Conservation (phyloP, 1,140 invertebrate genomes). For the Pachyrhynchus sulphureomaculatus region DNA sequence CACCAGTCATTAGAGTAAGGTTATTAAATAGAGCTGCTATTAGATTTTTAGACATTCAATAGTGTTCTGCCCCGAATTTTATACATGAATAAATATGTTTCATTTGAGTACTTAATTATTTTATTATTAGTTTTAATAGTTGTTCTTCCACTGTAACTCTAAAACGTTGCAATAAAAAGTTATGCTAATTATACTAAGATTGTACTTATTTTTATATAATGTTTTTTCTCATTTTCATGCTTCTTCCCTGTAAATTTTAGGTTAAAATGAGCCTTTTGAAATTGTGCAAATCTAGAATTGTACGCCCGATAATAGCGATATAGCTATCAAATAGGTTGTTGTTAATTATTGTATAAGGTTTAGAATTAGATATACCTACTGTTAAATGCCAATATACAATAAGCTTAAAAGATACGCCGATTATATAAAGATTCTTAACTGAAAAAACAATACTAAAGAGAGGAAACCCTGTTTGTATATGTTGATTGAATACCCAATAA, state of each 20-base stretch:
- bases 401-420: no score
- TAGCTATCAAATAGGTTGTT: slow-evolving; percentile 46
- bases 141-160: slow-evolving; percentile 19
- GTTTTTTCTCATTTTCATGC: slow-evolving; percentile 28
- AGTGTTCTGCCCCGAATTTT: neutral
- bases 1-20: slow-evolving; percentile 3
- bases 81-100: slow-evolving; percentile 1
- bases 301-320: slow-evolving; percentile 31
- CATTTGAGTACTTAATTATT: slow-evolving; percentile 19
- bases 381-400: slow-evolving; percentile 30
- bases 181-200: slow-evolving; percentile 13
- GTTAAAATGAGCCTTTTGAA: neutral
- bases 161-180: slow-evolving; percentile 13
- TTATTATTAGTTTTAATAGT: neutral
- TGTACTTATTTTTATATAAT: slow-evolving; percentile 33
- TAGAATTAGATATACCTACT: slow-evolving; percentile 35
- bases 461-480: no score
- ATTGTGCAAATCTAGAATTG: neutral
- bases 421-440: slow-evolving; percentile 12
- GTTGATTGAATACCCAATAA: no score
- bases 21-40: neutral
- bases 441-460: no score
- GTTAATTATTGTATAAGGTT: slow-evolving; percentile 51
- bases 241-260: slow-evolving; percentile 32
- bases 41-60: neutral